Base-by-base conservation (phyloP, 2,797 vertebrate species). In the Danionella dracula region DNA sequence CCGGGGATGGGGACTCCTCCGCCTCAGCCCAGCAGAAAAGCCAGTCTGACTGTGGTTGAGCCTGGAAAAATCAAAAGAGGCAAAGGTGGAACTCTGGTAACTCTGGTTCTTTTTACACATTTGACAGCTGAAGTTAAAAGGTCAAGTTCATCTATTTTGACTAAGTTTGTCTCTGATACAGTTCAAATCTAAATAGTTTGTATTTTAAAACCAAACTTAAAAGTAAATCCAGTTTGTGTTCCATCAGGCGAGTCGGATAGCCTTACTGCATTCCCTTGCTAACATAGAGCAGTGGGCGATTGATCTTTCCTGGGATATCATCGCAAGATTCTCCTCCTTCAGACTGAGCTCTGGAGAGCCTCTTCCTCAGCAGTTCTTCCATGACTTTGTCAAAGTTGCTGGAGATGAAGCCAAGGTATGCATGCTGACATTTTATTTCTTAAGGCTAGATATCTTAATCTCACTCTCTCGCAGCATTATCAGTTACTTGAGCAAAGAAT, bases 281-380 rank as follows among this genome's bases (percentile, higher is more conserved):
- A 87, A 87, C 59, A 87, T 87, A 10, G 85, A 87, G 69, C 85
- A 86, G 49, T 87, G 85, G 85, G 85, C 85, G 1, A 83, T 86
- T 17, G 85, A 87, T 77, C 68, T 87, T 29, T 87, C 85, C 32
- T 87, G 85, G 85, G 85, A 87, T 31, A 68, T 86, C 45, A 81
- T 87, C 12, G 76, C 84, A 17, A 72, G 85, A 20, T 87, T 87
- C 45, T 81, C 84, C 6, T 16, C 49, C 0, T 73, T 82, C 66
- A 74, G 40, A 19, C 48, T 85, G 35, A 64, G 62, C 38, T 73
- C 56, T 1, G 84, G 79, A 29, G 78, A 80, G 20, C 64, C 67
- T 1, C 66, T 87, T 17, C 84, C 85, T 19, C 69, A 38, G 1
- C 78, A 84, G 69, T 86, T 87, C 72, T 85, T 83, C 53, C 80